Conservation (phyloP, 35 echinoderm and acorn worm genomes). For the Lytechinus pictus region DNA sequence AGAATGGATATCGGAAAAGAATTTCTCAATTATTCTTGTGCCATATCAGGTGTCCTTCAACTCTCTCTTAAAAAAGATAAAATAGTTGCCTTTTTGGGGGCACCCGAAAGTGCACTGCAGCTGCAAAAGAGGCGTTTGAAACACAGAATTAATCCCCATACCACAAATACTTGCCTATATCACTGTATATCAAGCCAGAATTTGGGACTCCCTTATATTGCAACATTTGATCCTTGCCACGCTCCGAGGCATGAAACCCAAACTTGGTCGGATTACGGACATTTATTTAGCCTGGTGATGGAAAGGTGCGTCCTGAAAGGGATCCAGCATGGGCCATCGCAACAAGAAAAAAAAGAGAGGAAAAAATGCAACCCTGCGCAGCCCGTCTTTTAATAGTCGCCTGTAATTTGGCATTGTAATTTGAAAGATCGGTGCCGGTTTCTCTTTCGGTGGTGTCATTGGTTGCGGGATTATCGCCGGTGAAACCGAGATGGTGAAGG, state of each 20-base stretch:
- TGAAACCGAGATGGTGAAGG: slow-evolving; percentile 36
- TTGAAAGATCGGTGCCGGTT: background rate
- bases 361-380: background rate
- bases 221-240: slow-evolving; percentile 26
- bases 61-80: background rate
- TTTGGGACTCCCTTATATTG: background rate
- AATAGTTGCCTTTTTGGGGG: background rate
- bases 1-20: background rate
- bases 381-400: slow-evolving; percentile 17
- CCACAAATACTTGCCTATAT: background rate
- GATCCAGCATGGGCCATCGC: background rate
- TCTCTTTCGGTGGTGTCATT: background rate
- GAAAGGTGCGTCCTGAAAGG: background rate
- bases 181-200: background rate
- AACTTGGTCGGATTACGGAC: slow-evolving; percentile 44
- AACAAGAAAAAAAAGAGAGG: background rate
- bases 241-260: slow-evolving; percentile 21
- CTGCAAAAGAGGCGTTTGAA: slow-evolving; percentile 27
- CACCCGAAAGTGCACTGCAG: slow-evolving; percentile 2
- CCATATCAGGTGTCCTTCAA: background rate
- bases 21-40: background rate
- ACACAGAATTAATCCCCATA: background rate
- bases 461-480: background rate
- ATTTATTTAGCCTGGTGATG: slow-evolving; percentile 41
- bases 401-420: background rate